Base-by-base conservation (phyloP, 2,797 vertebrate genomes). In the Pangasius sanitwongsei region DNA sequence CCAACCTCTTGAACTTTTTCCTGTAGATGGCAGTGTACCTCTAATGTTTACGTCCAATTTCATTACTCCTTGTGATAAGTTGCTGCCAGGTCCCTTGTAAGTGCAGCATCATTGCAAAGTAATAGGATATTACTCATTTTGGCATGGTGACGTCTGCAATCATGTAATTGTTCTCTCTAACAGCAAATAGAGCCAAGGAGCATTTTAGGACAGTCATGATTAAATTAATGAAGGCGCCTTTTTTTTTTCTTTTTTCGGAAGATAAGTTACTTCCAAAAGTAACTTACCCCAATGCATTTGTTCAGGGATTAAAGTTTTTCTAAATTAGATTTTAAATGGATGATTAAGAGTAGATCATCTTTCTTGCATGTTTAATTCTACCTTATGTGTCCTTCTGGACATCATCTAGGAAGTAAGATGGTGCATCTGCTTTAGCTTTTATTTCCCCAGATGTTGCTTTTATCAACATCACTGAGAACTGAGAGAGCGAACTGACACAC, bases 21-120 rank as follows among this genome's bases (percentile, higher is more conserved):
- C 93, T 93, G 92, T 91, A 94, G 93, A 91, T 94, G 93, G 93
- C 93, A 92, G 91, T 93, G 85, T 69, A 93, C 92, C 91, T 94
- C 91, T 92, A 91, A 93, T 90, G 88, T 93, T 90, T 89, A 91
- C 74, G 70, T 89, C 77, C 63, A 85, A 65, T 86, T 91, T 87
- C 85, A 90, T 83, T 83, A 88, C 87, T 84, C 75, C 81, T 89
- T 67, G 83, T 89, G 89, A 90, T 90, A 86, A 88, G 84, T 74
- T 88, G 57, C 89, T 91, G 90, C 86, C 88, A 88, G 89, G 86
- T 72, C 89, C 44, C 85, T 86, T 91, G 89, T 92, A 89, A 90
- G 88, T 89, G 91, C 61, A 75, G 74, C 75, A 91, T 90, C 88
- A 91, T 92, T 90, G 84, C 83, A 86, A 87, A 89, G 84, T 91